Evolutionary conservation across 2,797 vertebrate species (phyloP), one percentile per base, ranked within the genome.

Genomic region (Clamator glandarius): DNA sequence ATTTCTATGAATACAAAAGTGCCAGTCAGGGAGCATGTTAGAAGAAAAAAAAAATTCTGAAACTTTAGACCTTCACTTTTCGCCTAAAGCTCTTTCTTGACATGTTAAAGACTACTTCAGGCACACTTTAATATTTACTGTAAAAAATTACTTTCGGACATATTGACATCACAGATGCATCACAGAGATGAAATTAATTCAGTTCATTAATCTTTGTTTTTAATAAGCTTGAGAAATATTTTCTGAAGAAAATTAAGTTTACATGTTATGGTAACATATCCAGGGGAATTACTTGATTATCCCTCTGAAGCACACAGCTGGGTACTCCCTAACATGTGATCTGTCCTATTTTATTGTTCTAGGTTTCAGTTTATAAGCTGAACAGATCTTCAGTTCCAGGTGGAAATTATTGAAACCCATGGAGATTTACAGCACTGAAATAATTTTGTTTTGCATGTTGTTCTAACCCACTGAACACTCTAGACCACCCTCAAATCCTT

Each of bases 61-160:
- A 75, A 48, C 13, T 59, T 87, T 13, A 48, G 26, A 44, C 12
- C 6, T 68, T 78, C 9, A 42, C 20, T 62, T 81, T 81, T 55
- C 26, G 70, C 9, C 6, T 16, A 63, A 20, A 74, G 35, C 7
- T 57, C 12, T 31, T 4, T 36, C 25, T 55, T 39, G 69, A 12
- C 7, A 25, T 19, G 5, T 31, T 73, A 48, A 41, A 74, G 24
- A 58, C 3, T 36, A 24, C 44, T 66, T 77, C 18, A 67, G n/a
- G 4, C 15, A 74, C 17, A 46, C 10, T 11, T 86, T 29, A 58
- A 9, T 54, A 72, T 57, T 82, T 79, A 33, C 15, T 61, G 50
- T 2, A 35, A 63, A 78, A 15, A 0, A 0, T 2, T 25, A 1
- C n/a, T 66, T 80, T 16, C 36, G 8, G 21, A 58, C 2, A 3